phyloP scores from a whole-genome alignment of 2,888 invertebrate species.

The Polyommatus icarus region DNA sequence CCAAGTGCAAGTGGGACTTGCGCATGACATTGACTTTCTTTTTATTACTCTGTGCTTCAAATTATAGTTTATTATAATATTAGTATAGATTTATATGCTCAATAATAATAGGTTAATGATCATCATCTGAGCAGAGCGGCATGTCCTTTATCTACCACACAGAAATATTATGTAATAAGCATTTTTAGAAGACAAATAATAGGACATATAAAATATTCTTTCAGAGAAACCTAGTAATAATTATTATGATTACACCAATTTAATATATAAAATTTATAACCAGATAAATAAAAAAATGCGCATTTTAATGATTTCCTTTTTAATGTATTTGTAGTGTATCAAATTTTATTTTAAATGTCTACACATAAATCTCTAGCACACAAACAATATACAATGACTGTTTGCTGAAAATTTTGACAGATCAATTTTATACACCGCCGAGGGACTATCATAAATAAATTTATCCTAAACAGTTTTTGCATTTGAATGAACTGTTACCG shows the following conservation, averaged over 20 bases:
- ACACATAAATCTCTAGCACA: not conserved
- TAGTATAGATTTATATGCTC: not conserved
- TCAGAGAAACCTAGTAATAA: not conserved
- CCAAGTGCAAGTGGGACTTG: not conserved
- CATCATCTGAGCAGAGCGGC: not conserved
- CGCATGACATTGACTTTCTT: too few relatives aligned
- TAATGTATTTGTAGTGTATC: not conserved
- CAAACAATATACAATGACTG: not conserved
- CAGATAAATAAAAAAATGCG: not conserved
- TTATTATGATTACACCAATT: not conserved
- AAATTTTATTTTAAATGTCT: constrained; percentile 1
- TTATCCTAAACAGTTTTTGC: constrained; percentile 27
- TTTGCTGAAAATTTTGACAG: not conserved
- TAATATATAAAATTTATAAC: not conserved
- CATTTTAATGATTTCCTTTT: not conserved
- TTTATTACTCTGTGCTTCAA: not conserved
- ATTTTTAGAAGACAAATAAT: too few relatives aligned
- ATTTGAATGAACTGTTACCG: constrained; percentile 51
- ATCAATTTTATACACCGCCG: not conserved
- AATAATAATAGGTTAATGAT: not conserved
- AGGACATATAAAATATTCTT: not conserved
- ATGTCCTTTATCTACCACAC: too few relatives aligned
- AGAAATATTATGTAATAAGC: too few relatives aligned
- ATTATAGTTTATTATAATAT: not conserved
- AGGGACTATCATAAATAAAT: constrained; percentile 12